Evolutionary conservation across 2,113 vertebrate species (phyloP), one percentile per base, ranked within the genome.

Genomic region (Camelus dromedarius): DNA sequence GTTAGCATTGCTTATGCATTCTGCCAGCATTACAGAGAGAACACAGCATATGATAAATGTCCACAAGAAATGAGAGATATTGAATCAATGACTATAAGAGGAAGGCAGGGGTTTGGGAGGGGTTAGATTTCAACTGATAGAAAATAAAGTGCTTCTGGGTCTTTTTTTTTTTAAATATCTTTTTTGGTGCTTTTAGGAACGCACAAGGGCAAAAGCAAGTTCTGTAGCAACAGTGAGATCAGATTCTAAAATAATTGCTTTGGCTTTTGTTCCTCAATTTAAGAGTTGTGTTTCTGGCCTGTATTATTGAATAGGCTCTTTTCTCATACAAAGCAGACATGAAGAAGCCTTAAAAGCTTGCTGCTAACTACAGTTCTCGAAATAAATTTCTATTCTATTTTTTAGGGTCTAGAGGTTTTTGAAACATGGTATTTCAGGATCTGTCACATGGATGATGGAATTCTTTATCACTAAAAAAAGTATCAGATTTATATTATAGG

Each of bases 241-340:
- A 88, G 92, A 85, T 75, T 97, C 85, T 83, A 79, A 75, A 93
- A 69, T 93, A 84, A 92, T 90, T 70, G 83, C 76, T 64, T 91
- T 80, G 70, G 46, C 35, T 89, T 84, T 90, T 96, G 15, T 60
- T 85, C 48, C 20, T 90, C 64, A 72, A 22, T 60, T 84, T 89
- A 77, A 86, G 70, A 92, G 52, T 28, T 80, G 10, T 66, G 28
- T 89, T 92, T 56, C 75, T 95, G 81, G 50, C 15, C 32, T 91
- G 18, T 67, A 46, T 84, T 96, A 85, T 56, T 56, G 67, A 79
- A 72, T 5, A 86, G 70, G 24, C 32, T 95, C 76, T 79, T 58
- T 13, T 62, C 54, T 86, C 58, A 54, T 50, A 90, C 6, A 77
- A 80, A 89, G 46, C 7, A 13, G 46, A 92, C 42, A 86, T 24